Percentiles rank a stretch among this genome's conserved stretches.
These are phyloP conservation scores for Drosophila albomicans DNA, from an alignment of 1,140 invertebrate species.

Conservation along the genomic window DNA sequence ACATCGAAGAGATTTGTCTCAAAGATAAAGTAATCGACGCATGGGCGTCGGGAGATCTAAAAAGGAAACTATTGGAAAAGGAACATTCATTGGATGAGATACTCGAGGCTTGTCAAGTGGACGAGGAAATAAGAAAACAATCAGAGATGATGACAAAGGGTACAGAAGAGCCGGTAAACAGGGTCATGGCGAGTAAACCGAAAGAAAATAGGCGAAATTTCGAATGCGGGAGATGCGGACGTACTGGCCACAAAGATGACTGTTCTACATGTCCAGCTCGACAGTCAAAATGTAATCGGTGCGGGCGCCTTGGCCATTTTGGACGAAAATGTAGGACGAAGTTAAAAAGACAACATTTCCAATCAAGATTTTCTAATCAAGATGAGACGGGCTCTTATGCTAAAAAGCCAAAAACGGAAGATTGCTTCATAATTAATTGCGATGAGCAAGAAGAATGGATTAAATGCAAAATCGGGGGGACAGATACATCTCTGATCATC, in stretches of 20 bases:
- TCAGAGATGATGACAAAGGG: constrained; percentile 19
- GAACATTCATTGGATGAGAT: constrained; percentile 29
- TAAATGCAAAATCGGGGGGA: constrained; percentile 31
- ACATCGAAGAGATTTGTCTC: constrained; percentile 41
- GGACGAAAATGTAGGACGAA: constrained; percentile 36
- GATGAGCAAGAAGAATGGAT: constrained; percentile 33
- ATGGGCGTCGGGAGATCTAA: no score
- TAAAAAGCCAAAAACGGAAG: constrained; percentile 16
- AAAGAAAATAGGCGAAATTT: no score
- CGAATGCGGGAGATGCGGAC: constrained; percentile 27
- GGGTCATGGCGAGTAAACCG: no score
- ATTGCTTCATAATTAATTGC: constrained; percentile 31
- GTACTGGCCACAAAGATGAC: constrained; percentile 26
- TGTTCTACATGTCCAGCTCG: constrained; percentile 13
- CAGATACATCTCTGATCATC: constrained; percentile 28
- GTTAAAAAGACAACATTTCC: no score
- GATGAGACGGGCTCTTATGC: neutral
- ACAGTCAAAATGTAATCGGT: constrained; percentile 6
- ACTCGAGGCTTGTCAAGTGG: constrained; percentile 28
- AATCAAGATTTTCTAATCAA: constrained; percentile 5
- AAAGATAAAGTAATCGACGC: constrained; percentile 16
- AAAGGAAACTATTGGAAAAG: constrained; percentile 1
- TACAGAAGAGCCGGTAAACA: neutral
- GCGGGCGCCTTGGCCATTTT: constrained; percentile 36
- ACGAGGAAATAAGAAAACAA: constrained; percentile 38